Evolutionary conservation across 2,113 vertebrate species (phyloP).

Genomic region (Esox niger): DNA sequence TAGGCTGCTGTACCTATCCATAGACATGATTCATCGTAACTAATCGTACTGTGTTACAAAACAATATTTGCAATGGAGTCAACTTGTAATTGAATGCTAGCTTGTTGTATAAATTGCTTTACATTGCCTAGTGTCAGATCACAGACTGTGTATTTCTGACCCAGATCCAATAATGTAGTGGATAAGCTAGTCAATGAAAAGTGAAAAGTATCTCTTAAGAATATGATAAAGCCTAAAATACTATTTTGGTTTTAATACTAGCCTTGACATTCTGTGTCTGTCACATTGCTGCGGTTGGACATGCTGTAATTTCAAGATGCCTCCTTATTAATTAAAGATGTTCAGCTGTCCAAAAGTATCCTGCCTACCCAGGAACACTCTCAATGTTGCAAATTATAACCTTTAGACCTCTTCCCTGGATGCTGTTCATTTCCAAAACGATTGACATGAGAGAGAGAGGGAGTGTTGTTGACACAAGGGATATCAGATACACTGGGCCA

Average conservation of each 20-base stretch:
- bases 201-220: neutral
- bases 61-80: too few relatives aligned
- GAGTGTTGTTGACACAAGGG: neutral
- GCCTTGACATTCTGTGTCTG: conserved; percentile 7
- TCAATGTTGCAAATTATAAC: conserved; percentile 10
- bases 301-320: conserved; percentile 46
- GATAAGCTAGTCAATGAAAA: neutral
- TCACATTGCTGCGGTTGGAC: conserved; percentile 45
- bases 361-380: conserved; percentile 1
- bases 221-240: neutral
- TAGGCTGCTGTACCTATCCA: too few relatives aligned
- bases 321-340: conserved; percentile 50
- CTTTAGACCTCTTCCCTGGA: conserved; percentile 1
- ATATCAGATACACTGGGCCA: neutral
- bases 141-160: neutral
- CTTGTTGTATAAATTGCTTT: neutral
- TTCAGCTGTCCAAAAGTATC: conserved; percentile 19
- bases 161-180: neutral
- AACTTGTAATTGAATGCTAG: too few relatives aligned
- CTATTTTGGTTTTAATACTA: neutral
- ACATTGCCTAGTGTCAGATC: neutral
- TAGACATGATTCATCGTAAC: too few relatives aligned
- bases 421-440: conserved; percentile 1
- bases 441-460: neutral
- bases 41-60: too few relatives aligned